Conservation (phyloP, 92 coral and sea anemone genomes). For the Epizoanthus fatuus region DNA sequence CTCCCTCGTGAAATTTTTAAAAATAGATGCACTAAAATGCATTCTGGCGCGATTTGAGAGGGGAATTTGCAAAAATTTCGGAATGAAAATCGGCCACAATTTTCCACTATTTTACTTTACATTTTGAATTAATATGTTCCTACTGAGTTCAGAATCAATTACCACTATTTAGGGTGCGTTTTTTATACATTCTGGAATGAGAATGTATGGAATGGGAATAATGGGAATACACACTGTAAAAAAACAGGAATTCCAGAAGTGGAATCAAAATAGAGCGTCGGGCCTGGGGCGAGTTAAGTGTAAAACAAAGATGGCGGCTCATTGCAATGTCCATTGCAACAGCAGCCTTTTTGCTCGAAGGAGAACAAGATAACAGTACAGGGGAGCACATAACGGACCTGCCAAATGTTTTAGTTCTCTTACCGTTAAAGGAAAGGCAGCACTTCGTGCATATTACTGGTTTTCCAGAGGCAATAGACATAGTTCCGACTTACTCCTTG, state of each 20-base stretch:
- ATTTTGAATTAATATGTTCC: too few species aligned
- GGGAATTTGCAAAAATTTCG: too few species aligned
- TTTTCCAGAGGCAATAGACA: conserved; percentile 23
- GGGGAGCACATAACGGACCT: conserved; percentile 35
- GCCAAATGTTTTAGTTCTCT: conserved; percentile 36
- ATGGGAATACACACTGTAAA: background rate
- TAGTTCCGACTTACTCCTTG: conserved; percentile 29
- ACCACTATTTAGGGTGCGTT: background rate
- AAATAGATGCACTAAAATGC: too few species aligned
- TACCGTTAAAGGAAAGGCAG: conserved; percentile 16
- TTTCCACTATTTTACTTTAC: too few species aligned
- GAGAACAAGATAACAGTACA: conserved; percentile 17
- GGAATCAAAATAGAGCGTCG: background rate
- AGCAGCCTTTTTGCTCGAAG: conserved; percentile 11
- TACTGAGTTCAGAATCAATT: too few species aligned
- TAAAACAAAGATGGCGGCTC: conserved; percentile 13
- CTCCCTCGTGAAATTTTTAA: too few species aligned
- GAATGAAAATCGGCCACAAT: too few species aligned
- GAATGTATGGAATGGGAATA: conserved; percentile 15
- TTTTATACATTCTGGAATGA: conserved; percentile 26
- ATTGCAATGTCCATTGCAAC: conserved; percentile 12
- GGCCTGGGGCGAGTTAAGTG: background rate
- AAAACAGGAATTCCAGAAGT: background rate
- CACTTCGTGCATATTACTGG: conserved; percentile 8
- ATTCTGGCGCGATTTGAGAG: too few species aligned